These are phyloP conservation scores for Lasiurus cinereus DNA, from an alignment of 2,113 vertebrate genomes.

Conservation along the genomic window DNA sequence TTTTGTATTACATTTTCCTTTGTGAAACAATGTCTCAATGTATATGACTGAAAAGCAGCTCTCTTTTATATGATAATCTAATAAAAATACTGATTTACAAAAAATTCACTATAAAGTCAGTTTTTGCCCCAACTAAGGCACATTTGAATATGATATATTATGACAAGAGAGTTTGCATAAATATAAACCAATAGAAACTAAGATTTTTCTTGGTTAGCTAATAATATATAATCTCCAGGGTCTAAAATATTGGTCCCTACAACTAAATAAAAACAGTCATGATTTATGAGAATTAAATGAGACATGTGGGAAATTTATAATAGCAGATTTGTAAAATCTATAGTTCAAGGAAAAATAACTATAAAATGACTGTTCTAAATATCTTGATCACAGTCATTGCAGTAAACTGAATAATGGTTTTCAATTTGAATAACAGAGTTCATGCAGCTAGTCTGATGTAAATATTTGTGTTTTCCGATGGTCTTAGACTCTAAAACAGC, in stretches of 20 bases:
- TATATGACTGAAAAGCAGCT: background rate
- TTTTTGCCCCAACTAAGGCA: background rate
- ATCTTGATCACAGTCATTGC: constrained; percentile 7
- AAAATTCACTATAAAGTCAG: constrained; percentile 47
- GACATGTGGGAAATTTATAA: background rate
- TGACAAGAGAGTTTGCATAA: background rate
- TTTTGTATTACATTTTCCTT: constrained; percentile 41
- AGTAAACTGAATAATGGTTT: constrained; percentile 71
- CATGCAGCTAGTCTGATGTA: constrained; percentile 57
- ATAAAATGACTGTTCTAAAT: constrained; percentile 61
- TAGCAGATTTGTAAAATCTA: constrained; percentile 60
- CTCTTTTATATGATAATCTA: background rate
- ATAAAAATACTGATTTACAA: constrained; percentile 21
- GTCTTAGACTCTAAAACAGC: no score
- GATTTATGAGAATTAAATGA: constrained; percentile 23
- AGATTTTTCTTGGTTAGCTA: constrained; percentile 23
- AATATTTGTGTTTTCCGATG: no score
- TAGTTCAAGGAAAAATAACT: background rate
- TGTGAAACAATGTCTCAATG: constrained; percentile 35
- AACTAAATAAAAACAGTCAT: constrained; percentile 28
- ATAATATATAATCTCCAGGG: constrained; percentile 7
- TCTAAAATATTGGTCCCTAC: background rate
- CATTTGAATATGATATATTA: background rate
- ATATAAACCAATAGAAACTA: constrained; percentile 29
- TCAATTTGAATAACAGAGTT: constrained; percentile 82